Percentiles rank a stretch among this genome's conserved stretches.
Conservation (phyloP, 2,797 vertebrate genomes). For the Aselliscus stoliczkanus region DNA sequence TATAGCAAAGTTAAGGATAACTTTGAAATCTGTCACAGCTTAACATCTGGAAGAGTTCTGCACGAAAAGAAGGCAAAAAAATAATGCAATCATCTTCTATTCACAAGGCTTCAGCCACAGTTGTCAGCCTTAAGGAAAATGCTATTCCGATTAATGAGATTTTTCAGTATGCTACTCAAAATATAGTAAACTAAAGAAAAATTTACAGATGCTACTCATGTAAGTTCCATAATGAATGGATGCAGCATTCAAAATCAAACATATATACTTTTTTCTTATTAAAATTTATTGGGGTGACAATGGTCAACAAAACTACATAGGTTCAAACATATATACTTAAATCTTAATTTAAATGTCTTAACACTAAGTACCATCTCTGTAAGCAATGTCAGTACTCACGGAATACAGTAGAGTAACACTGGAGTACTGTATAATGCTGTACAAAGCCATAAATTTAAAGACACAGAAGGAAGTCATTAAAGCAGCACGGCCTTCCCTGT, state of each 20-base stretch:
- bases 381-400: conserved; percentile 82
- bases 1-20: background rate
- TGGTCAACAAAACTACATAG: no score
- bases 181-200: background rate
- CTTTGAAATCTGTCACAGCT: background rate
- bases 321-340: background rate
- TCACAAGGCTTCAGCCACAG: background rate
- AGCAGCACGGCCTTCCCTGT: conserved; percentile 97
- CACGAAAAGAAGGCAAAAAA: background rate
- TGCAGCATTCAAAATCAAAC: conserved; percentile 6
- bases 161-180: conserved; percentile 12
- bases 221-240: background rate
- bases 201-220: background rate
- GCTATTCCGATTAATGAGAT: background rate
- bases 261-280: background rate
- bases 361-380: background rate
- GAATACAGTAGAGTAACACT: conserved; percentile 97
- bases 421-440: conserved; percentile 99
- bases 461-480: conserved; percentile 99
- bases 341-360: background rate
- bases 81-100: background rate
- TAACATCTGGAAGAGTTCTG: conserved; percentile 4
- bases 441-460: conserved; percentile 99
- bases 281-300: no score
- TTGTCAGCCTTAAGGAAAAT: background rate